Conservation (phyloP, 2,888 invertebrate species). For the Andricus quercusramuli region DNA sequence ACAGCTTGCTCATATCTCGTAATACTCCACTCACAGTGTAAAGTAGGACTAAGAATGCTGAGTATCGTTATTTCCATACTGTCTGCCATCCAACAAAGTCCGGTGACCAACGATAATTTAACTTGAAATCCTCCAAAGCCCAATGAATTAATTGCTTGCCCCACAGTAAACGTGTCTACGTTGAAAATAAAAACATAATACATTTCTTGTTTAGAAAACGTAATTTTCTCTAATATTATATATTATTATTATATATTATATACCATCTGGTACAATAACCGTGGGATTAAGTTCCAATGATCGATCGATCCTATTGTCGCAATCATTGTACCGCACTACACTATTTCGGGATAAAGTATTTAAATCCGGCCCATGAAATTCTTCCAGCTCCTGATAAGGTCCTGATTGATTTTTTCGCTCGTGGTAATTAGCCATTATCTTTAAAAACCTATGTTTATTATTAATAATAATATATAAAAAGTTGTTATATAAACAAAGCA, state of each 20-base stretch:
- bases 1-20: constrained; percentile 94
- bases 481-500: too few relatives aligned
- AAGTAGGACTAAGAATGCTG: constrained; percentile 94
- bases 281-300: constrained; percentile 89
- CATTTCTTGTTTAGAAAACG: constrained; percentile 2
- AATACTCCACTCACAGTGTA: constrained; percentile 97
- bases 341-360: constrained; percentile 57
- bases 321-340: constrained; percentile 53
- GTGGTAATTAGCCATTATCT: constrained; percentile 60
- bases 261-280: constrained; percentile 90
- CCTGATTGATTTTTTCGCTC: constrained; percentile 63
- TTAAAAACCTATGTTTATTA: not conserved
- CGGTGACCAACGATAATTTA: constrained; percentile 90
- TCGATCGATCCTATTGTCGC: constrained; percentile 63
- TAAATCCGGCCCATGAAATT: constrained; percentile 68
- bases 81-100: constrained; percentile 97
- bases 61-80: constrained; percentile 99
- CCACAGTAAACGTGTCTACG: constrained; percentile 91
- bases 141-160: constrained; percentile 91
- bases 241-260: constrained; percentile 61
- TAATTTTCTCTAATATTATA: not conserved
- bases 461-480: too few relatives aligned
- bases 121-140: constrained; percentile 96
- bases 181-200: constrained; percentile 56
- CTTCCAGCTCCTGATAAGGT: constrained; percentile 71